Evolutionary conservation across 2,888 invertebrate genomes (phyloP), one percentile per base, ranked within the genome.

Genomic region (Eurytoma californica): DNA sequence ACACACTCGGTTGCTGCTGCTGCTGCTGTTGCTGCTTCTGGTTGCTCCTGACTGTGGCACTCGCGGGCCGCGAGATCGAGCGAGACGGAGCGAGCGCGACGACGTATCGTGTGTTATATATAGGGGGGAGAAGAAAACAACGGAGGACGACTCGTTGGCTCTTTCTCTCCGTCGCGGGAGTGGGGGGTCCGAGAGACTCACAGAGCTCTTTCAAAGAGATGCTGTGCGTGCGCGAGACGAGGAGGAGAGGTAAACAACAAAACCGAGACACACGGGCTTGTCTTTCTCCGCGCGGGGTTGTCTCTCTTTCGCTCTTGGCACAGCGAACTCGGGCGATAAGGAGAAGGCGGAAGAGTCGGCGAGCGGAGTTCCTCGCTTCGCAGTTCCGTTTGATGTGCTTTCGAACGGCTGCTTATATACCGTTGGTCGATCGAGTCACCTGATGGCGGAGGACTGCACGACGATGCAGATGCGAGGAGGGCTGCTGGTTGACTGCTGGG

Each of bases 201-300:
- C 51, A 39, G 39, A 18, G 18, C 9, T 39, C 39, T 39, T 9
- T 39, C 39, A 63, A 53, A 53, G 20, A 57, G 49, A 66, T 12
- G 28, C 28, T 24, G 18, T 30, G 49, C 24, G 57, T n/a, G 24
- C 14, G 24, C 14, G 60, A 9, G 28, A 24, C 24, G 51, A 24
- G 63, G 24, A 16, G 20, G 39, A 68, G 72, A 73, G 65, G 57
- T 58, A 30, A 65, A 72, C 55, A 65, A 72, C 63, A 65, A 72
- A 65, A 72, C 65, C 39, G 65, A 30, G 18, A 3, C 5, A 55
- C 55, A n/a, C n/a, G 18, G n/a, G 2, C n/a, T 4, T 55, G 18
- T 18, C 55, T 55, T 39, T 39, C 7, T 39, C 39, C 7, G 5
- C 39, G 7, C 30, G 30, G 7, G 30, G 3, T 3, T 66, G 60